Evolutionary conservation across 1,140 invertebrate genomes (phyloP).

Genomic region (Phymastichus coffea): DNA sequence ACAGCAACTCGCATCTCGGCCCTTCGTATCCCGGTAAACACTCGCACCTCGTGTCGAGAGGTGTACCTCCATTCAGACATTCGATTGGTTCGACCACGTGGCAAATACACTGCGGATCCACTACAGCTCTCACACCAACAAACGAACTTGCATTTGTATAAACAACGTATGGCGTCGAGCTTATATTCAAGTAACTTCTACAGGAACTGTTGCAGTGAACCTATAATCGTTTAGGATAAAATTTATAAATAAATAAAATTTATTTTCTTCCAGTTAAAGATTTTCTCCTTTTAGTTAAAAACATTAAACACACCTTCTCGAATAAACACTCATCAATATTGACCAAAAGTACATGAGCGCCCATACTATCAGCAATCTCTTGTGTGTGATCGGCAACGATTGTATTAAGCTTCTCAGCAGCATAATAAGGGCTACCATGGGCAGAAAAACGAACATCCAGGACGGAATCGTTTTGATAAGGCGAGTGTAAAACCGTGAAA

Average conservation of each 20-base stretch:
- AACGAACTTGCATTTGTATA: conserved; percentile 89
- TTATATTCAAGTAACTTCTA: conserved; percentile 69
- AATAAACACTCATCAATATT: conserved; percentile 85
- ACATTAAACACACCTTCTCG: conserved; percentile 57
- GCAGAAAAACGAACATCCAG: conserved; percentile 88
- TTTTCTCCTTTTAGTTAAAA: neutral
- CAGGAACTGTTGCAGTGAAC: conserved; percentile 72
- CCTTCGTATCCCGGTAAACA: conserved; percentile 74
- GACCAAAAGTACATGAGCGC: conserved; percentile 75
- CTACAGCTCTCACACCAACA: conserved; percentile 80
- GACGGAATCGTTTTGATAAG: conserved; percentile 59
- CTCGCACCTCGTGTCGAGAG: conserved; percentile 63
- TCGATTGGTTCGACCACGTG: conserved; percentile 53
- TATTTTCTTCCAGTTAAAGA: neutral
- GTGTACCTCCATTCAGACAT: conserved; percentile 75
- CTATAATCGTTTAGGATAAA: too few relatives aligned
- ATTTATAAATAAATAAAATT: neutral
- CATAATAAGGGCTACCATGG: conserved; percentile 89
- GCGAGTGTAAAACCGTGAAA: conserved; percentile 80
- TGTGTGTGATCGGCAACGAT: conserved; percentile 68
- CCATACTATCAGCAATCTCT: conserved; percentile 69
- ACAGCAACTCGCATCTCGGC: conserved; percentile 85
- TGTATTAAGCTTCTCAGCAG: conserved; percentile 81
- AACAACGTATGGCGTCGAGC: conserved; percentile 72
- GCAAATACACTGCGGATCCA: conserved; percentile 75